phyloP scores from a whole-genome alignment of 35 echinoderm and acorn worm species.

The Holothuria glaberrima region DNA sequence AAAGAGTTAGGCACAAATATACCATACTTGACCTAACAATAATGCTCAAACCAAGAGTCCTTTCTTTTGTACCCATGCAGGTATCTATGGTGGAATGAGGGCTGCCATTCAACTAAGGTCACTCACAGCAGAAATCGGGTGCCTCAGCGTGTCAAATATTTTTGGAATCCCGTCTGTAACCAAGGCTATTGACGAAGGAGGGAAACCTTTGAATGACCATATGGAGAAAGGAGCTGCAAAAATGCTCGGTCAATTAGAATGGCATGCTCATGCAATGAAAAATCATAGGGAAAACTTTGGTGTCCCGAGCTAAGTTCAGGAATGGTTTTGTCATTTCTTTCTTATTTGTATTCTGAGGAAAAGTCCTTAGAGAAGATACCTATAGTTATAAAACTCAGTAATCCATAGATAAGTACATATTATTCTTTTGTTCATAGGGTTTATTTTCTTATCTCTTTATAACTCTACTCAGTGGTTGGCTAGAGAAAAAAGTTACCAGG shows the following conservation, averaged over 20 bases:
- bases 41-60: not conserved
- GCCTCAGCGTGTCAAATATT: constrained; percentile 93
- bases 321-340: no score
- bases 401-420: no score
- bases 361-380: no score
- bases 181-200: constrained; percentile 58
- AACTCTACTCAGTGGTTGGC: no score
- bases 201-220: constrained; percentile 66
- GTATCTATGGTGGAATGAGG: constrained; percentile 92
- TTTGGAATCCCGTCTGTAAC: constrained; percentile 82
- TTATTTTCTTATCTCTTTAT: no score
- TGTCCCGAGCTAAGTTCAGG: constrained; percentile 35
- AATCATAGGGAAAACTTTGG: constrained; percentile 75
- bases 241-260: constrained; percentile 82
- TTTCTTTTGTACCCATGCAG: constrained; percentile 53
- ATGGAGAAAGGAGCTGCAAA: constrained; percentile 83
- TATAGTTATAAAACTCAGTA: no score
- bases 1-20: no score
- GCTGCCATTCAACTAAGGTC: constrained; percentile 89
- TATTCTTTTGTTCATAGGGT: no score
- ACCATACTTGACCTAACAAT: no score
- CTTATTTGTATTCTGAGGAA: no score
- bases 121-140: constrained; percentile 89
- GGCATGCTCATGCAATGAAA: constrained; percentile 89
- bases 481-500: no score